Evolutionary conservation across 2,888 invertebrate genomes (phyloP).

Genomic region (Junonia oenone): DNA sequence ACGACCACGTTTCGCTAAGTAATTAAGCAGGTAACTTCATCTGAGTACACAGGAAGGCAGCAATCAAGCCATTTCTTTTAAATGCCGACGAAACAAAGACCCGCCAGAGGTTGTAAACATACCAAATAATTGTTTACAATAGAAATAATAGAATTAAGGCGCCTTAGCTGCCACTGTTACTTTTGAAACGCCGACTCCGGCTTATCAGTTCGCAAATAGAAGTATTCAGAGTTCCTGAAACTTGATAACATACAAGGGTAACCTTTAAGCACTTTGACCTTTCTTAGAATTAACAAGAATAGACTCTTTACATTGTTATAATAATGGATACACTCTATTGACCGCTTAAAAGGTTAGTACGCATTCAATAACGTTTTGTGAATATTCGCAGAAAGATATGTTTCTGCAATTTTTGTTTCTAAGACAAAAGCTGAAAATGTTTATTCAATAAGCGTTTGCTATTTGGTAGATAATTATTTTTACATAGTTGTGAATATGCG

Average conservation of each 20-base stretch:
- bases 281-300: conserved; percentile 20
- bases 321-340: background rate
- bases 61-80: conserved; percentile 30
- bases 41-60: conserved; percentile 12
- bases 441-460: background rate
- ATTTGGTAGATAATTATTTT: no score
- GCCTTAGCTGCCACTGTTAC: conserved; percentile 61
- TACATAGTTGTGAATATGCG: no score
- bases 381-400: background rate
- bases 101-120: conserved; percentile 45
- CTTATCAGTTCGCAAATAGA: conserved; percentile 15
- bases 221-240: conserved; percentile 16
- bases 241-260: conserved; percentile 19
- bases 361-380: background rate
- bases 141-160: conserved; percentile 55
- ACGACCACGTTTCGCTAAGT: background rate
- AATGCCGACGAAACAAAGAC: conserved; percentile 45
- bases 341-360: background rate
- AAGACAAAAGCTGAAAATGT: background rate
- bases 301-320: background rate
- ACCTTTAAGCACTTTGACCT: conserved; percentile 28
- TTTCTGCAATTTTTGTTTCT: background rate
- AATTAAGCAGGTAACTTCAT: conserved; percentile 20
- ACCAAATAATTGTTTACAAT: conserved; percentile 50
- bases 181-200: conserved; percentile 47